A percentile compares a stretch with the other conserved stretches of the same genome.
Evolutionary conservation across 2,888 invertebrate species (phyloP).

Genomic region (Eupeodes latifasciatus): DNA sequence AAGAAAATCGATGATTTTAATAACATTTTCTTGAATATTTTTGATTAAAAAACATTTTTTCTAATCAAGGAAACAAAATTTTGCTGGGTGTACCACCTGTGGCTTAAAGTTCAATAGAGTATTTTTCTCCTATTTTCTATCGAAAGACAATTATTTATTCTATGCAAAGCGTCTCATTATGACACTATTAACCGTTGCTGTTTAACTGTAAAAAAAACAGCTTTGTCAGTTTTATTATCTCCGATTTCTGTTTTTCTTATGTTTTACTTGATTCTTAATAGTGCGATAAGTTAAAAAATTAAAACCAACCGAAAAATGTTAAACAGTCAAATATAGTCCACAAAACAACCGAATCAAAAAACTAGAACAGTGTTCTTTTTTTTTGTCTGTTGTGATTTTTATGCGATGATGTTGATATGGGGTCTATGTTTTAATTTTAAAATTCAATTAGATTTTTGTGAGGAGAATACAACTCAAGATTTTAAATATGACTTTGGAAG

Average conservation of each 20-base stretch:
- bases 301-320: neutral
- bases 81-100: too few species aligned
- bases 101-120: neutral
- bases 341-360: neutral
- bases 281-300: neutral
- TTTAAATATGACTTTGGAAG: conserved; percentile 19
- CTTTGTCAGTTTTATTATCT: conserved; percentile 14
- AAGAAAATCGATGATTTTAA: neutral
- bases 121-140: neutral
- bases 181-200: neutral
- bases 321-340: neutral
- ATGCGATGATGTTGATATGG: too few species aligned
- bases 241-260: conserved; percentile 7
- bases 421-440: neutral
- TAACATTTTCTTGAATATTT: neutral
- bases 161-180: conserved; percentile 11
- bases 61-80: neutral
- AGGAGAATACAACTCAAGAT: conserved; percentile 26
- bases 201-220: conserved; percentile 19
- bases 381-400: neutral
- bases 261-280: conserved; percentile 4
- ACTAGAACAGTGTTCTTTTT: neutral
- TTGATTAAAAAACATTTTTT: too few species aligned
- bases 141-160: conserved; percentile 2
- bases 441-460: conserved; percentile 14